A percentile compares a stretch with the other conserved stretches of the same genome.
These are phyloP conservation scores for Isaurus tuberculatus DNA, from an alignment of 92 coral and sea anemone species.

Conservation along the genomic window DNA sequence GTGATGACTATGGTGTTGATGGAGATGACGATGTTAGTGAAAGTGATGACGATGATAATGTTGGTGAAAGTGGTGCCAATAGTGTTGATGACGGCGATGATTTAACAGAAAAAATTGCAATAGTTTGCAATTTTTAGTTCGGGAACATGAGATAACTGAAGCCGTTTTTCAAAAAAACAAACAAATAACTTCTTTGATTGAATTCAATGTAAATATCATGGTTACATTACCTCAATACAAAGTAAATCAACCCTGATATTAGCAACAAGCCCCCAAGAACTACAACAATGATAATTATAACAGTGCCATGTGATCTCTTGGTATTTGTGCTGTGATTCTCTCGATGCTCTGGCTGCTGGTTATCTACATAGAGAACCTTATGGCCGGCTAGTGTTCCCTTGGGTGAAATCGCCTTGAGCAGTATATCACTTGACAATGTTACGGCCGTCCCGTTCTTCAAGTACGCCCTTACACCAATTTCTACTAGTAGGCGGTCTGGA, in stretches of 20 bases:
- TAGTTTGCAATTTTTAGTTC: too few relatives aligned
- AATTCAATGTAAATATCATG: too few relatives aligned
- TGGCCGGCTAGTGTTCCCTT: conserved; percentile 8
- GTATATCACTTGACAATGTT: background rate
- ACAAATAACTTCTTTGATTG: too few relatives aligned
- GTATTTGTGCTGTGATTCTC: background rate
- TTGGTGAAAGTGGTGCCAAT: too few relatives aligned
- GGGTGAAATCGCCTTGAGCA: background rate
- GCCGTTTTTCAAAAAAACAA: too few relatives aligned
- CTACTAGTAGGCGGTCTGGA: conserved; percentile 9
- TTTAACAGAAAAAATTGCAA: too few relatives aligned
- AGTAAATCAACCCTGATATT: conserved; percentile 5
- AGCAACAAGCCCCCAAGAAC: conserved; percentile 17
- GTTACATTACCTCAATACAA: conserved; percentile 26
- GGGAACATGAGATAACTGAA: too few relatives aligned
- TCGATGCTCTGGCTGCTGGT: background rate
- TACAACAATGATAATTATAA: conserved; percentile 25
- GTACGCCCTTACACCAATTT: conserved; percentile 3
- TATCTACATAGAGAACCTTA: conserved; percentile 12
- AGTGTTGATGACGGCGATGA: too few relatives aligned
- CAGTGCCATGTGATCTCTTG: background rate
- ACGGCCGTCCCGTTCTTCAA: background rate
- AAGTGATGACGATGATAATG: too few relatives aligned
- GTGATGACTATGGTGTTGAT: too few relatives aligned
- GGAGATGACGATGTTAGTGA: too few relatives aligned